These are phyloP conservation scores for Cancer borealis DNA, from an alignment of 2,888 invertebrate species.

Conservation along the genomic window DNA sequence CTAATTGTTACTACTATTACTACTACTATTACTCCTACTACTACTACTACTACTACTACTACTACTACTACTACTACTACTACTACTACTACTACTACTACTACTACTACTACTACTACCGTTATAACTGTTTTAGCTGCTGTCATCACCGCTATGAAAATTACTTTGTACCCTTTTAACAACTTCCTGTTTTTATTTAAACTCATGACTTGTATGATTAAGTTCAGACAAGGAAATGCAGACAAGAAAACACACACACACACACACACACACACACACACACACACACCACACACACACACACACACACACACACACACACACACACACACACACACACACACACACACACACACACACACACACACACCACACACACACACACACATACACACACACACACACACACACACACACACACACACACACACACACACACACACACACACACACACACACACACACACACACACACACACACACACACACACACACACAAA, in stretches of 20 bases:
- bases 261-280: neutral
- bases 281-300: neutral
- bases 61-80: conserved; percentile 54
- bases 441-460: conserved; percentile 1
- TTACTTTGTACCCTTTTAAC: neutral
- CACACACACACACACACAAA: neutral
- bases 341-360: conserved; percentile 20
- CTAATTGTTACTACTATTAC: conserved; percentile 31
- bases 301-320: neutral
- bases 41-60: conserved; percentile 54
- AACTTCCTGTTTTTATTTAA: neutral
- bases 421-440: conserved; percentile 1
- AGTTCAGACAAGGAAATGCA: neutral
- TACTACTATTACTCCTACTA: conserved; percentile 50
- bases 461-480: conserved; percentile 1
- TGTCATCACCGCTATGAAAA: neutral
- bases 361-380: neutral
- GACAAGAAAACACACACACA: neutral
- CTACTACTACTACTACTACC: conserved; percentile 9
- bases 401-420: neutral
- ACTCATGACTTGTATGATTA: neutral
- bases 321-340: conserved; percentile 8
- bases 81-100: conserved; percentile 51
- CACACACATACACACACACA: neutral
- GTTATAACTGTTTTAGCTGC: neutral